A percentile compares a stretch with the other conserved stretches of the same genome.
Conservation (phyloP, 2,797 vertebrate species). For the Sebastes umbrosus region DNA sequence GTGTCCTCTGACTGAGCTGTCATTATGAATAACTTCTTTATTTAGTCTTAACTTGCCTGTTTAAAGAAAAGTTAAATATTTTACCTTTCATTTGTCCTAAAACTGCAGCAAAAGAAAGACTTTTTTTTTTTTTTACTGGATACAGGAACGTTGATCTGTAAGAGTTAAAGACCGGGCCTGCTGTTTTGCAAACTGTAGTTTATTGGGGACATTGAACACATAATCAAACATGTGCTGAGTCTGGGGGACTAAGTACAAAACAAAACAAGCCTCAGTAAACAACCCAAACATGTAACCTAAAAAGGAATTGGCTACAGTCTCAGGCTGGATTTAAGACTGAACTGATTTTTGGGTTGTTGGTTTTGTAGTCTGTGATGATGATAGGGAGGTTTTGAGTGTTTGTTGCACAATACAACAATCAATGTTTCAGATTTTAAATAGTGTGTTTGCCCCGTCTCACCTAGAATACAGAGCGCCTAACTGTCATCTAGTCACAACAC, state of each 20-base stretch:
- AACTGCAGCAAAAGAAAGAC: neutral
- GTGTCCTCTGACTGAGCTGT: neutral
- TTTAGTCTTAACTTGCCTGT: neutral
- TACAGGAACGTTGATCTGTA: neutral
- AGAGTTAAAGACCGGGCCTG: neutral
- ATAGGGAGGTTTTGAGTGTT: neutral
- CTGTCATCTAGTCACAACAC: neutral
- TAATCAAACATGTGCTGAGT: neutral
- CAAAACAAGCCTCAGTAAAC: slow-evolving; percentile 22
- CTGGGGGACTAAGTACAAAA: neutral
- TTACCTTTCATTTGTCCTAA: neutral
- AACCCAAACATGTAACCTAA: slow-evolving; percentile 7
- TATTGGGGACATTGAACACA: neutral
- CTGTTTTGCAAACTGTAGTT: neutral
- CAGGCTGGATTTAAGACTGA: neutral
- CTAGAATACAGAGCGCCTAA: neutral
- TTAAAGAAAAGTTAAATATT: neutral
- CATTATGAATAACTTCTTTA: neutral
- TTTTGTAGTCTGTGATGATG: neutral
- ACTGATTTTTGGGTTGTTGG: neutral
- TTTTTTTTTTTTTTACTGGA: neutral
- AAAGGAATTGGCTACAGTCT: slow-evolving; percentile 1
- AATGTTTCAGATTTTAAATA: neutral
- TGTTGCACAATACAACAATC: neutral
- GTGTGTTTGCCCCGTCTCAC: neutral